Evolutionary conservation across 2,797 vertebrate genomes (phyloP), one percentile per base, ranked within the genome.

Genomic region (Okamejei kenojei): DNA sequence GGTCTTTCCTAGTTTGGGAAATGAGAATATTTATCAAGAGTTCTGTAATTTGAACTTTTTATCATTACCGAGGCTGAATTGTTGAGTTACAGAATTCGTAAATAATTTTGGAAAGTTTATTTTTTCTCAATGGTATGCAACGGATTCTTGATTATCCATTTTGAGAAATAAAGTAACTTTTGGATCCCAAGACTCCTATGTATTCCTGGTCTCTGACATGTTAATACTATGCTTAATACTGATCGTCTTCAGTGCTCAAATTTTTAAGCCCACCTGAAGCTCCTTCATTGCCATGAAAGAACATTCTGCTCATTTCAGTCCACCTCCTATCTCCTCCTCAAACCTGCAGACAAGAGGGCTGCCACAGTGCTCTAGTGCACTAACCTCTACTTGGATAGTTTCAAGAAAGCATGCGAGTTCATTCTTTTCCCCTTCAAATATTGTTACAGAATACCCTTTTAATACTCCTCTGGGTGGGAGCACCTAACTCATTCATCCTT

Each of bases 21-120:
- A 63, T 29, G 81, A 84, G 54, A 61, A 61, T 61, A 88, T 88
- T 68, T 9, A 88, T 68, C 32, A 65, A 65, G n/a, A 21, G 2
- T 68, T 88, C 15, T 65, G 84, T 88, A 68, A 88, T 88, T 88
- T 19, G 5, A 19, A 63, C 63, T 88, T 68, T 82, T 88, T 88
- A 54, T 65, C n/a, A 35, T 68, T 68, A 9, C 63, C 23, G n/a
- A 68, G 35, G 8, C 32, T 35, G 35, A 68, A 4, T 68, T 88
- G 7, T 65, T 38, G n/a, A 88, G n/a, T 88, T 88, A 88, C 7
- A 35, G 63, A 68, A 68, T 88, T 88, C 7, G 23, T 82, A 15
- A 19, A 29, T 35, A 9, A 68, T 35, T 88, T 88, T 88, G 84
- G 65, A 88, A 35, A 65, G 58, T 88, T 88, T n/a, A 32, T 8